Base-by-base conservation (phyloP, 2,888 invertebrate genomes). In the Nomada hirtipes region DNA sequence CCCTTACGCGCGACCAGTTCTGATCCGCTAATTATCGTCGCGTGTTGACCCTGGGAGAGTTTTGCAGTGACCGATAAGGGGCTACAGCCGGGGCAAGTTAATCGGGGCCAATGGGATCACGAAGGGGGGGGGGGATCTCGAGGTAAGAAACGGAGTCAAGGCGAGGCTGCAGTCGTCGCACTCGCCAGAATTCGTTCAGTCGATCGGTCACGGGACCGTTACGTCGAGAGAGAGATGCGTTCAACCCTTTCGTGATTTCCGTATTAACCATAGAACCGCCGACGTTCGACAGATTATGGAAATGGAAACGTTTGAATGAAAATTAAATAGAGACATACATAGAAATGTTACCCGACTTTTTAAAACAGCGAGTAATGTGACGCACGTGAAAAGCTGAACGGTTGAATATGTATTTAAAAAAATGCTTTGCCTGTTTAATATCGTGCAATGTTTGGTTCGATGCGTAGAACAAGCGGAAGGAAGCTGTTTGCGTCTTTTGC, bases 91-190 rank as follows among this genome's bases (percentile, higher is more conserved):
- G 82, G 82, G 73, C 81, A 81, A 81, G 72, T 81, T 78, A 78
- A 83, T 85, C 80, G 81, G 84, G 84, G 75, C 76, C 84, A 85
- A 79, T 79, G 61, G 76, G 71, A 79, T 82, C 78, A 82, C 80
- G 65, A 83, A 4, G 69, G 77, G 80, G 82, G 29, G 67, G 59
- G 83, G 82, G 64, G 63, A 65, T 75, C 71, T 70, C 67, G 64
- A 72, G 60, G 73, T 76, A 72, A 72, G 77, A 80, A 81, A 84
- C 79, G 71, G 79, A 84, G 84, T 84, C 84, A 83, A 84, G 83
- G 83, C 83, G 79, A 83, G 79, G 82, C 74, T 65, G 69, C 79
- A 83, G 83, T 79, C 83, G 63, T 79, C 79, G 84, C 83, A 82
- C 83, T 79, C 73, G 79, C 79, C 76, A 76, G 76, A 74, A 84